Conservation (phyloP, 2,888 invertebrate species). For the Coenonympha arcania region DNA sequence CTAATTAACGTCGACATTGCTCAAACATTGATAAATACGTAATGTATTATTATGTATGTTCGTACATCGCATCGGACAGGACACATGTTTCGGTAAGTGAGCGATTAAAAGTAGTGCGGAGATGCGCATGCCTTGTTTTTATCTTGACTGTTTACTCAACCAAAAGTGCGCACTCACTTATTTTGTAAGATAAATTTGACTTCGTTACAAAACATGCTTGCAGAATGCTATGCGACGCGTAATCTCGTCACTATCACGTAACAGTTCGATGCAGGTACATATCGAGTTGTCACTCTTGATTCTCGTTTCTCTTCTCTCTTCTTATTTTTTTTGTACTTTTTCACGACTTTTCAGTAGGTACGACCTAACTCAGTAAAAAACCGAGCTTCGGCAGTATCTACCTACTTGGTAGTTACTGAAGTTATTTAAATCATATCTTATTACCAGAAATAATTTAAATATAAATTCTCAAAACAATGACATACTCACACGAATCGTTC, state of each 20-base stretch:
- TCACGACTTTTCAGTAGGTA: too few species aligned
- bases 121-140: neutral
- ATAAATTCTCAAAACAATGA: slow-evolving; percentile 1
- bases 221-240: neutral
- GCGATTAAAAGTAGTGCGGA: neutral
- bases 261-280: neutral
- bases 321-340: too few species aligned
- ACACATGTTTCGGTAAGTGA: slow-evolving; percentile 5
- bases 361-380: too few species aligned
- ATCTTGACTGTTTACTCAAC: neutral
- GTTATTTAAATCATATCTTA: too few species aligned
- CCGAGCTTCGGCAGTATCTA: too few species aligned
- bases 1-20: slow-evolving; percentile 60
- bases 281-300: slow-evolving; percentile 12
- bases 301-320: slow-evolving; percentile 1
- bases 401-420: too few species aligned
- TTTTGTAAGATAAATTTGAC: neutral
- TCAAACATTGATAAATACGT: slow-evolving; percentile 38
- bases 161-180: too few species aligned
- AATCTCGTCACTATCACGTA: slow-evolving; percentile 7
- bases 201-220: neutral
- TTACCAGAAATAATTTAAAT: too few species aligned
- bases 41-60: slow-evolving; percentile 9
- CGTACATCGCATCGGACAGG: neutral
- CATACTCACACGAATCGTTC: neutral